Evolutionary conservation across 30 jellyfish, hydroid and myxozoan species (phyloP), one percentile per base, ranked within the genome.

Genomic region (Hydractinia echinata): DNA sequence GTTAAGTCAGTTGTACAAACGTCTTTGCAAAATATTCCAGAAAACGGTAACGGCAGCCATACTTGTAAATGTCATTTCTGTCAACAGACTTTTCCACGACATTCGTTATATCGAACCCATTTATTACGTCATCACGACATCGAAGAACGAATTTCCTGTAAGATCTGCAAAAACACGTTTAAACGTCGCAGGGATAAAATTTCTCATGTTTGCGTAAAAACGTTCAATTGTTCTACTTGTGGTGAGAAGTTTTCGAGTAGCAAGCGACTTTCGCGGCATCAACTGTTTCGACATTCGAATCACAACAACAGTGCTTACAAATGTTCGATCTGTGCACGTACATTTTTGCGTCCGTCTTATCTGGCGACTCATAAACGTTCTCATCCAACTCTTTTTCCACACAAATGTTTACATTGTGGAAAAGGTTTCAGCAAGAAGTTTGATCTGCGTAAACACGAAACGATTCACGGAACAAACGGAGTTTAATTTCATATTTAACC

Each of bases 321-420:
- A 64, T 64, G 74, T 64, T 51, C 74, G 19, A 44, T 7, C 10
- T 64, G 74, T 64, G 74, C 51, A 51, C 19, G 74, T n/a, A 51
- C 39, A 13, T 64, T 64, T 64, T n/a, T 6, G 51, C 19, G 74
- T 7, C 39, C 8, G 16, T 64, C 74, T 7, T 64, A 64, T 64
- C 16, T 64, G 74, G 18, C 74, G 39, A 44, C 39, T 64, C 74
- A 64, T 51, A 64, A n/a, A 51, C 74, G 39, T 4, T 64, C 51
- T 64, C 74, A 64, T 13, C 19, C 19, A 9, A 64, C 19, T 64
- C 44, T 30, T 30, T 30, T 30, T 30, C 74, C 10, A 13, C 39
- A 51, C 74, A 64, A 64, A 64, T 64, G 74, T 64, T 51, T 51
- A n/a, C 74, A 13, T 7, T 64, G 74, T 64, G 74, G 74, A 51